phyloP scores from a whole-genome alignment of 2,797 vertebrate genomes.

The Gila robusta region DNA sequence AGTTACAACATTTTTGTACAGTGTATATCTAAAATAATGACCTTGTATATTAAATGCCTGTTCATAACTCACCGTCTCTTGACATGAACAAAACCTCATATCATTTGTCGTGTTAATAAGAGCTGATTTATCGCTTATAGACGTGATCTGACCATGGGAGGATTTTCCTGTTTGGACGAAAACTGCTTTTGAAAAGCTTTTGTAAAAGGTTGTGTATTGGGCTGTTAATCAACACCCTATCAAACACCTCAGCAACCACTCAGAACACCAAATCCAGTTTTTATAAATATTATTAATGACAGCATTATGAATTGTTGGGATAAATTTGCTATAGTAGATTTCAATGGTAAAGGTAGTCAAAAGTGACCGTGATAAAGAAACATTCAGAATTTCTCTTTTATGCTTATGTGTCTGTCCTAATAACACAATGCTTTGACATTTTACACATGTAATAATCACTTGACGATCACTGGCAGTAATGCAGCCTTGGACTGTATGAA shows the following conservation, averaged over 20 bases:
- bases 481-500: not conserved
- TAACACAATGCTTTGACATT: not conserved
- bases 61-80: not conserved
- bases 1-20: too few relatives aligned
- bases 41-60: not conserved
- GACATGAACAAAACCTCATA: not conserved
- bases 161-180: not conserved
- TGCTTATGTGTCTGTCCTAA: not conserved
- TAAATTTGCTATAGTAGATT: not conserved
- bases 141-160: not conserved
- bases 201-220: too few relatives aligned
- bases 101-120: not conserved
- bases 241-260: not conserved
- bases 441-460: not conserved
- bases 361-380: not conserved
- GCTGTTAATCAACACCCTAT: not conserved
- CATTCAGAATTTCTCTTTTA: not conserved
- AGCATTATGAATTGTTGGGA: not conserved
- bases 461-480: not conserved
- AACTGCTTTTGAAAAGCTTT: not conserved
- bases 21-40: not conserved
- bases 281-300: not conserved
- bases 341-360: not conserved
- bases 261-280: not conserved
- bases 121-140: not conserved